These are phyloP conservation scores for Miniopterus natalensis DNA, from an alignment of 2,113 vertebrate species.

Conservation along the genomic window DNA sequence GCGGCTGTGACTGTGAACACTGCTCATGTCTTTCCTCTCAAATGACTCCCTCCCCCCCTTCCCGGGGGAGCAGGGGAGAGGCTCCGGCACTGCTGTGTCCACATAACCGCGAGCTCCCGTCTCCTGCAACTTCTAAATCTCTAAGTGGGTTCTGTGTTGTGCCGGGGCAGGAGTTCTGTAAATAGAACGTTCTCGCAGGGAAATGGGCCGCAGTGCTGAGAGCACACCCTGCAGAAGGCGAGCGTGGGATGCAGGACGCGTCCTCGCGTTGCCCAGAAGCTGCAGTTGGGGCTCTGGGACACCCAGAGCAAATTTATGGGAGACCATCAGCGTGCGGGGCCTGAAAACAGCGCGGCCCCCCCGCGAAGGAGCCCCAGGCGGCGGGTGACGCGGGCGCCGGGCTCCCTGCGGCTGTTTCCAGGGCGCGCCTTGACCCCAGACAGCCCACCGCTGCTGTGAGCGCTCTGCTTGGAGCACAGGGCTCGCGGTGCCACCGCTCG, in stretches of 20 bases:
- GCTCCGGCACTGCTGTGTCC: neutral
- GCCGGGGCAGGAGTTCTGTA: slow-evolving; percentile 68
- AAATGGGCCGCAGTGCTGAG: slow-evolving; percentile 56
- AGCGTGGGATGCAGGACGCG: neutral
- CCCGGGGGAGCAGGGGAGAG: neutral
- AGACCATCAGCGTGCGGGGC: slow-evolving; percentile 13
- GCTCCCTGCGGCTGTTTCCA: neutral
- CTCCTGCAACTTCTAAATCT: slow-evolving; percentile 22
- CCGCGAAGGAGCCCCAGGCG: neutral
- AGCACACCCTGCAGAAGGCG: slow-evolving; percentile 41
- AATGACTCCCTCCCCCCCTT: neutral
- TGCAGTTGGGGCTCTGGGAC: neutral
- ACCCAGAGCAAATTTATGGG: slow-evolving; percentile 3
- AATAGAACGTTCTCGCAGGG: slow-evolving; percentile 61
- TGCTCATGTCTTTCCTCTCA: neutral
- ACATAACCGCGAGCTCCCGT: neutral
- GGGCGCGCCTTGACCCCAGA: too few relatives aligned
- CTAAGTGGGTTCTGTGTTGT: slow-evolving; percentile 39
- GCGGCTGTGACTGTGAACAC: neutral
- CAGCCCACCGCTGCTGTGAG: neutral
- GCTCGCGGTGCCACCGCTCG: too few relatives aligned
- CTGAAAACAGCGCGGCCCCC: neutral
- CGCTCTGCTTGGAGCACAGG: too few relatives aligned
- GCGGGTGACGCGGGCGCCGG: neutral
- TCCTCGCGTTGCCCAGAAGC: slow-evolving; percentile 55